Base-by-base conservation (phyloP, 2,888 invertebrate genomes). In the Pollenia griseotomentosa region DNA sequence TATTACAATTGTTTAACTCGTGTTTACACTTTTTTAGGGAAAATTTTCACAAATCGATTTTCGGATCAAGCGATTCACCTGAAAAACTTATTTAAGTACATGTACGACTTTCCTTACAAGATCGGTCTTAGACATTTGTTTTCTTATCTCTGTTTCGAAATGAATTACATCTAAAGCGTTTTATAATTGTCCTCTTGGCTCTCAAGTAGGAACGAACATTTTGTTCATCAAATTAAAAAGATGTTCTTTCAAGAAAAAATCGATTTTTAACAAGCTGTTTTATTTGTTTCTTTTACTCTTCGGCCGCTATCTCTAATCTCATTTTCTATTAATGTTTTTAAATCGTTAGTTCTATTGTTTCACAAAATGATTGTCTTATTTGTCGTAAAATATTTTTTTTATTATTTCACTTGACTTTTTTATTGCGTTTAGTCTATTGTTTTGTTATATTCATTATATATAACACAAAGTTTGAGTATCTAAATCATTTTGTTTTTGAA, bases 291-390 rank as follows among this genome's bases (percentile, higher is more conserved):
- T 65, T 75, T 63, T 51, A 19, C 40, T 63, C 4, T 19, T 10
- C 16, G n/a, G 12, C 59, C 70, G 79, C 71, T 70, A 75, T 83
- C 68, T 53, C 14, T 19, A 8, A 63, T 68, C 53, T 63, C 55
- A 73, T 65, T 33, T 23, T 42, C 42, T 11, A 55, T 65, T 65
- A 57, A 65, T 55, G 10, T n/a, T 68, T n/a, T 42, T 23, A 66
- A 74, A 66, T 77, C 63, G 55, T 77, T 61, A 70, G 63, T 16
- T 63, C 77, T 71, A 44, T 83, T 77, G 77, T 77, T 57, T 63
- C 11, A 46, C 48, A 40, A 77, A 70, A 46, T 44, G 51, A 33
- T 59, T 68, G 59, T 48, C 11, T 51, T 59, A 53, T 59, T 59
- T 48, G 40, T 70, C 48, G 51, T 63, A 61, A 71, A 53, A 40